Conservation (phyloP, 2,888 invertebrate genomes). For the Andrena fulva region DNA sequence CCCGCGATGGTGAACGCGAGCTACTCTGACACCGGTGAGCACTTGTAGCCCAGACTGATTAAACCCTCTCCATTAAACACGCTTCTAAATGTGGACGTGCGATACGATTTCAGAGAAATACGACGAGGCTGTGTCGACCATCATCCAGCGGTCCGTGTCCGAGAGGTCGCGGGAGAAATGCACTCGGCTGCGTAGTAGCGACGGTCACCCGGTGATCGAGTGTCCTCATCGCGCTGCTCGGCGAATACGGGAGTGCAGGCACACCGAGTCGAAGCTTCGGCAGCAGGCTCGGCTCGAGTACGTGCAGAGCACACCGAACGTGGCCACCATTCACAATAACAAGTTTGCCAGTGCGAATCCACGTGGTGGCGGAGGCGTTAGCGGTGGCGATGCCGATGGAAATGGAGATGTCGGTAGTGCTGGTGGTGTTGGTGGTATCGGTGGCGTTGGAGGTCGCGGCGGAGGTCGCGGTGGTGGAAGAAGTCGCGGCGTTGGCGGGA, state of each 20-base stretch:
- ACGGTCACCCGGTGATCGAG: slow-evolving; percentile 60
- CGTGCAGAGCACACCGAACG: slow-evolving; percentile 88
- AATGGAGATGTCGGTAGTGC: slow-evolving; percentile 60
- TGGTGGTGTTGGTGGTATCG: slow-evolving; percentile 79
- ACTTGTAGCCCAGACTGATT: not conserved
- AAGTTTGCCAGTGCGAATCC: slow-evolving; percentile 86
- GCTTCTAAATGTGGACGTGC: no score
- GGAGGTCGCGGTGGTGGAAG: slow-evolving; percentile 80
- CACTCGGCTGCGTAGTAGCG: slow-evolving; percentile 68
- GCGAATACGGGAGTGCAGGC: slow-evolving; percentile 79
- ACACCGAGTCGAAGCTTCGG: slow-evolving; percentile 80
- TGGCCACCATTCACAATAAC: slow-evolving; percentile 86
- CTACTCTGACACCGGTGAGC: slow-evolving; percentile 80
- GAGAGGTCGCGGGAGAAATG: slow-evolving; percentile 84
- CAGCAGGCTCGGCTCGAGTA: slow-evolving; percentile 84
- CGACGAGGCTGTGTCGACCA: slow-evolving; percentile 78
- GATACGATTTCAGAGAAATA: slow-evolving; percentile 77
- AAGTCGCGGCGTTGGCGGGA: slow-evolving; percentile 78
- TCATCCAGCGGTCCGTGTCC: slow-evolving; percentile 85
- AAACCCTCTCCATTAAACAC: no score
- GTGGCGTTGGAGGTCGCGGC: slow-evolving; percentile 53
- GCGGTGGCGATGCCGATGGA: slow-evolving; percentile 81
- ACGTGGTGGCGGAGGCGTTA: slow-evolving; percentile 77
- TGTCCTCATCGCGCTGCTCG: slow-evolving; percentile 68
- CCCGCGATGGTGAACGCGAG: slow-evolving; percentile 80